Conservation (phyloP, 2,888 invertebrate genomes). For the Microctonus brassicae region DNA sequence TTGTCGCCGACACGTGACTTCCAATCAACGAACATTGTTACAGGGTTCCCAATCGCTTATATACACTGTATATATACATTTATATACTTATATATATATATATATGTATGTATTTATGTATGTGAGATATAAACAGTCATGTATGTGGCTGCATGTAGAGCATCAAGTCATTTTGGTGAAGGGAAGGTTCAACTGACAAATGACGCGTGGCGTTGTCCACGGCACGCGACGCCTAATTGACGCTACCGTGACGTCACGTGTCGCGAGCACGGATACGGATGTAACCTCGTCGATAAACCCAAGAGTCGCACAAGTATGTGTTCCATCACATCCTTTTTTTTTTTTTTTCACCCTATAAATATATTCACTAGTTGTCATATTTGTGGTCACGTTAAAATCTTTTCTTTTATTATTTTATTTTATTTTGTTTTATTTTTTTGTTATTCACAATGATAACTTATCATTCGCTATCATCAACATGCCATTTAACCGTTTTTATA, state of each 20-base stretch:
- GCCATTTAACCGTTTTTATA: constrained; percentile 1
- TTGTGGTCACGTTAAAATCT: background rate
- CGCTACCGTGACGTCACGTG: constrained; percentile 69
- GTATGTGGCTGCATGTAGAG: background rate
- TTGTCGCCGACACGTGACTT: constrained; percentile 63
- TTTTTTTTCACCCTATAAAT: background rate
- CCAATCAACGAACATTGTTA: constrained; percentile 60
- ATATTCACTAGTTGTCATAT: background rate
- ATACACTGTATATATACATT: background rate
- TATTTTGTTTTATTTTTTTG: background rate
- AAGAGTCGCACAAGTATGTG: constrained; percentile 11
- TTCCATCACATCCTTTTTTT: constrained; percentile 16
- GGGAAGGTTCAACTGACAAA: constrained; percentile 59
- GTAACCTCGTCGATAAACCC: constrained; percentile 37
- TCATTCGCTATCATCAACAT: constrained; percentile 6
- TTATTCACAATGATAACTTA: constrained; percentile 3
- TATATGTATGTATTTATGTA: no score
- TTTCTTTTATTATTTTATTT: background rate
- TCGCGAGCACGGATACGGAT: constrained; percentile 50
- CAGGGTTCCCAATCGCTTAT: constrained; percentile 15
- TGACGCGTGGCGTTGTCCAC: constrained; percentile 64
- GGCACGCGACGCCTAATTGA: constrained; percentile 69
- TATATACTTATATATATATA: background rate
- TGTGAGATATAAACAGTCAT: no score
- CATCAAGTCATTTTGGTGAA: background rate